Evolutionary conservation across 2,888 invertebrate genomes (phyloP).

Genomic region (Sinotaia quadrata): DNA sequence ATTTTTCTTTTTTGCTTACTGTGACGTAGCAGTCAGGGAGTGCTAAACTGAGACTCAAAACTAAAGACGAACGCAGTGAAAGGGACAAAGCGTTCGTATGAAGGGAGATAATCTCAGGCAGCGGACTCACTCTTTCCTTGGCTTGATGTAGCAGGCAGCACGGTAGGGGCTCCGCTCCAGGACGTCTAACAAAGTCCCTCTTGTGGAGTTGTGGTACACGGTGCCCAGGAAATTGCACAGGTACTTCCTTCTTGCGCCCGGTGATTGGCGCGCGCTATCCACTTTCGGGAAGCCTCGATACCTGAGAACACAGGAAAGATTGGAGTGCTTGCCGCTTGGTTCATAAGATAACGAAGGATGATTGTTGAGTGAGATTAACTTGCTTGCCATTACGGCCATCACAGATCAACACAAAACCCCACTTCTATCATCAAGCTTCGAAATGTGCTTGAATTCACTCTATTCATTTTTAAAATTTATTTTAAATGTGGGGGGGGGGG

Average conservation of each 20-base stretch:
- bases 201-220: slow-evolving; percentile 73
- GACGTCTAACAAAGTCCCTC: slow-evolving; percentile 68
- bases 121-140: slow-evolving; percentile 61
- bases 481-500: too few species aligned
- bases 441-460: too few species aligned
- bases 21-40: too few species aligned
- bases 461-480: too few species aligned
- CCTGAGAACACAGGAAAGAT: too few species aligned
- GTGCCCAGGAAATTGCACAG: slow-evolving; percentile 75
- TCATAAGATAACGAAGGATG: too few species aligned
- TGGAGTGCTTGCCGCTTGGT: too few species aligned
- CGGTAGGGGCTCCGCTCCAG: slow-evolving; percentile 55
- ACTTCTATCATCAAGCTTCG: too few species aligned
- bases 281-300: slow-evolving; percentile 74
- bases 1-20: too few species aligned
- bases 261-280: slow-evolving; percentile 63
- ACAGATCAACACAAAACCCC: too few species aligned
- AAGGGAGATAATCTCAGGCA: background rate
- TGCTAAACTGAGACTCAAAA: background rate
- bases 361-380: too few species aligned
- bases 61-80: background rate
- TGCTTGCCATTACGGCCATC: too few species aligned
- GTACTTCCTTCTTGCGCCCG: slow-evolving; percentile 69
- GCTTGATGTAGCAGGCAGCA: slow-evolving; percentile 57
- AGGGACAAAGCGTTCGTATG: background rate